Base-by-base conservation (phyloP, 2,888 invertebrate species). In the Amphimallon solstitiale region DNA sequence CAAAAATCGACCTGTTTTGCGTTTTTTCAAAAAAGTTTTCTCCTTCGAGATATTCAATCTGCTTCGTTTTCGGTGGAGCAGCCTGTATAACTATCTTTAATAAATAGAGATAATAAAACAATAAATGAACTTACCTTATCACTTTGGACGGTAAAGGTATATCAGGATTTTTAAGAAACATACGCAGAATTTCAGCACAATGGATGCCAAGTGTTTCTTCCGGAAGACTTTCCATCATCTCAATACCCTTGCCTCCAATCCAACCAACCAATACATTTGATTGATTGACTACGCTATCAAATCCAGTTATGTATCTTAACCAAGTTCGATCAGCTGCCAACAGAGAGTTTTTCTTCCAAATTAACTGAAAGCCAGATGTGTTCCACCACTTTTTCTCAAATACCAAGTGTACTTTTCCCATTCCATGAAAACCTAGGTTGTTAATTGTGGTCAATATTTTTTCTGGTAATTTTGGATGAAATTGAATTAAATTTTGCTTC, bases 381-480 rank as follows among this genome's bases (percentile, higher is more conserved):
- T 81, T 77, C 90, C 91, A 90, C 86, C 90, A 90, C 7, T 85
- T 83, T 38, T 83, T 74, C 0, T 86, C 85, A 79, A 87, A 92
- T 70, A 88, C 83, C 34, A 92, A 80, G 74, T 87, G 89, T 67
- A 92, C 85, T 80, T 91, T 92, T 70, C 89, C 87, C 49, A 91
- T 87, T 29, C 86, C 83, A 29, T 87, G 87, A 77, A 88, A 90
- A 1, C 90, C 91, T 69, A 90, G 82, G 48, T 79, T 78, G 14
- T 85, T 75, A 34, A 91, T 87, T 1, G 85, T 84, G 68, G 75
- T 69, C 5, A 68, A 70, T 9, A 86, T 81, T n/a, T 73, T 65
- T 2, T 46, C n/a, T n/a, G 90, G 89, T 34, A 90, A 79, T 5
- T 73, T 63, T 1, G 89, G 89, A 35, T 74, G 68, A 73, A 89